Base-by-base conservation (phyloP, 1,140 invertebrate genomes). In the Cephus cinctus region DNA sequence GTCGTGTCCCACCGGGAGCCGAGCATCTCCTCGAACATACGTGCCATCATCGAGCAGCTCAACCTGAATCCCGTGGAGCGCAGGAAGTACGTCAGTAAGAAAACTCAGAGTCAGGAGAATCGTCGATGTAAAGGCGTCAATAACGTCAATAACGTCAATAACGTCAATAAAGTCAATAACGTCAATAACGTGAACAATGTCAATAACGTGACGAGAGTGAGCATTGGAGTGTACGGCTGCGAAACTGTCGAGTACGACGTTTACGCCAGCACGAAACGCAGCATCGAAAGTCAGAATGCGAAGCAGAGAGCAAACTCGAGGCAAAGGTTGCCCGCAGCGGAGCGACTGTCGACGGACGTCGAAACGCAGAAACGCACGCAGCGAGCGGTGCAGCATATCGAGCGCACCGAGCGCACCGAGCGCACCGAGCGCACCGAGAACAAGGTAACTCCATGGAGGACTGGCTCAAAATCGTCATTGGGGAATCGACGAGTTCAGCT, bases 21-120 rank as follows among this genome's bases (percentile, higher is more conserved):
- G 4, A 63, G 52, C 47, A 77, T 77, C 43, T 76, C 73, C 31
- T 65, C 73, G 5, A 76, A 76, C 48, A 77, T 77, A 21, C 58
- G 73, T 16, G 75, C 73, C 48, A 76, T 76, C 59, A 76, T 77
- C 58, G 71, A 76, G 42, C 73, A 75, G 31, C 51, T 77, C 48
- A 76, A 77, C 30, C 43, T 77, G 41, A 71, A 73, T 35, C 69
- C 73, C 0, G 67, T 75, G 5, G 67, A 68, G 44, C 48, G 66
- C 9, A 57, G 63, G 8, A 14, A 71, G 23, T 67, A 68, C 36
- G 65, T 71, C 23, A 55, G 60, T 5, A 65, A 36, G 9, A 47
- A 47, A 12, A 23, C 45, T 27, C 43, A 55, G 18, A 54, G 62
- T n/a, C 15, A 61, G 56, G 32, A 59, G 52, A 5, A 51, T 50